Evolutionary conservation across 2,113 vertebrate species (phyloP).

Genomic region (Australoheros scitulus): DNA sequence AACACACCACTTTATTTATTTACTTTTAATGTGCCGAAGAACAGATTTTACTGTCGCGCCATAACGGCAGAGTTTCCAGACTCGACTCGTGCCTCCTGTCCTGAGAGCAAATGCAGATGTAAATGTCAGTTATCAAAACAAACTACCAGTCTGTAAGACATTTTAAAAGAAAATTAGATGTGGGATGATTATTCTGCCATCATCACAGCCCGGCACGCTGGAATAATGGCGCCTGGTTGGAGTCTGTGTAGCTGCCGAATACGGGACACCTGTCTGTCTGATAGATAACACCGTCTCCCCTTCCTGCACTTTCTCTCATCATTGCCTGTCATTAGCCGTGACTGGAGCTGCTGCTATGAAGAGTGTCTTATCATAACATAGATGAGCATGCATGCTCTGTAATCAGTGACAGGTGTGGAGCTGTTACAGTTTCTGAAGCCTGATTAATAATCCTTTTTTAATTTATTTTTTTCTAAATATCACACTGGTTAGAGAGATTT

Average conservation of each 20-base stretch:
- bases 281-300: background rate
- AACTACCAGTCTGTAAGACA: conserved; percentile 1
- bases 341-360: background rate
- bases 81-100: no score
- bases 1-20: background rate
- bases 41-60: background rate
- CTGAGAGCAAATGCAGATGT: background rate
- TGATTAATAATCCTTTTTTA: background rate
- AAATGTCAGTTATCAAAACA: conserved; percentile 12
- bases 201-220: conserved; percentile 12
- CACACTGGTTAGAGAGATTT: background rate
- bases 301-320: background rate
- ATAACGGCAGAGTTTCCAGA: background rate
- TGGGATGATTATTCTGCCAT: conserved; percentile 19
- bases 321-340: conserved; percentile 8
- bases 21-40: background rate
- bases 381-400: background rate
- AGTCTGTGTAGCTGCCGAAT: conserved; percentile 38
- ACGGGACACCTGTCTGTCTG: conserved; percentile 39
- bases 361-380: background rate
- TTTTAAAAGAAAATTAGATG: conserved; percentile 36
- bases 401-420: background rate
- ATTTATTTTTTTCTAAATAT: background rate
- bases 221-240: background rate
- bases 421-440: background rate